Evolutionary conservation across 2,797 vertebrate genomes (phyloP).

Genomic region (Girardinus metallicus): DNA sequence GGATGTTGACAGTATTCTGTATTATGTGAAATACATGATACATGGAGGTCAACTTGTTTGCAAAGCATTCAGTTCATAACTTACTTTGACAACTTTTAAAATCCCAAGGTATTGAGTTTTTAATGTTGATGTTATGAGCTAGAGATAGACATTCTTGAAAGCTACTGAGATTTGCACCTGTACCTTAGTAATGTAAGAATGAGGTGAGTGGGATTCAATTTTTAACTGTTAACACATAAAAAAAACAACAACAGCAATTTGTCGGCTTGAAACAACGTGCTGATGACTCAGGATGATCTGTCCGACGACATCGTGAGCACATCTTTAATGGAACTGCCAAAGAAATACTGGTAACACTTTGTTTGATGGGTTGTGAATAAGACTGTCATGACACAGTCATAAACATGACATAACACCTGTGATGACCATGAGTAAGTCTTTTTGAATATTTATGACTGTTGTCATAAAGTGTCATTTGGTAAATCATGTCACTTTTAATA

Average conservation of each 20-base stretch:
- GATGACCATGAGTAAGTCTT: no score
- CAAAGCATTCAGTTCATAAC: background rate
- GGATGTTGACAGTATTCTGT: background rate
- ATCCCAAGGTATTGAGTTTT: conserved; percentile 11
- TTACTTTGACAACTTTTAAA: conserved; percentile 3
- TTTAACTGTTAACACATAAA: conserved; percentile 14
- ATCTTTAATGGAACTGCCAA: conserved; percentile 13
- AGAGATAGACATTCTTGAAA: background rate
- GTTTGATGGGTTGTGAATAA: no score
- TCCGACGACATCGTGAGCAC: conserved; percentile 1
- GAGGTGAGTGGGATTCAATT: conserved; percentile 16
- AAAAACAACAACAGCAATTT: conserved; percentile 18
- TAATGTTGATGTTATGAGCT: conserved; percentile 4
- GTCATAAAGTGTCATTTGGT: no score
- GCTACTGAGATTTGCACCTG: conserved; percentile 20
- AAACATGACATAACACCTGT: no score
- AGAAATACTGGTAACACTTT: no score
- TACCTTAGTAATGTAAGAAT: background rate
- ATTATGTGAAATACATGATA: background rate
- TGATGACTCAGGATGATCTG: conserved; percentile 16
- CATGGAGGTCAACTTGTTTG: conserved; percentile 1
- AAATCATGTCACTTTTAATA: no score
- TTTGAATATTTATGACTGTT: no score
- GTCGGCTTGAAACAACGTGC: conserved; percentile 12
- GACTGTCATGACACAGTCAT: no score